phyloP scores from a whole-genome alignment of 2,888 invertebrate genomes.

The Buathra laborator region DNA sequence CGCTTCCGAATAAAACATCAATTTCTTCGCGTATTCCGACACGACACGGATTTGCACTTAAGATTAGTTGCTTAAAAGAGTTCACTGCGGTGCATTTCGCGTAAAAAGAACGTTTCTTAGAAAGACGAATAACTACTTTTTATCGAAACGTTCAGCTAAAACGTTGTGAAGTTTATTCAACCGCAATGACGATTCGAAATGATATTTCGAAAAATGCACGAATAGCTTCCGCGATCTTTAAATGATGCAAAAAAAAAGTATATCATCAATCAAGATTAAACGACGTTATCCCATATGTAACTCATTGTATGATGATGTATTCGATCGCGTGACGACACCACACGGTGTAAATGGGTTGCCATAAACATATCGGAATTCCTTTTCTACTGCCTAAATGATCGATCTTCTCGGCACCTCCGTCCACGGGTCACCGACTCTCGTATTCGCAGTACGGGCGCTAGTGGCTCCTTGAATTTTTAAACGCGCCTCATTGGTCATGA shows the following conservation, averaged over 20 bases:
- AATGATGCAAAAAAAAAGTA: too few relatives aligned
- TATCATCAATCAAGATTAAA: neutral
- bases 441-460: neutral
- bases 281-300: neutral
- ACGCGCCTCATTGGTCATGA: slow-evolving; percentile 41
- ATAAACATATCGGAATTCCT: neutral
- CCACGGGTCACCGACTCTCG: neutral
- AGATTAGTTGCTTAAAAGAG: too few relatives aligned
- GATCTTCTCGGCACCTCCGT: slow-evolving; percentile 4
- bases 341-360: neutral
- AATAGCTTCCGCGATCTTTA: too few relatives aligned
- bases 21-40: neutral
- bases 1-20: neutral
- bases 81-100: too few relatives aligned
- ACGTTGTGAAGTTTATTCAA: too few relatives aligned
- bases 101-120: too few relatives aligned
- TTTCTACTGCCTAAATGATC: neutral
- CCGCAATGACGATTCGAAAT: too few relatives aligned
- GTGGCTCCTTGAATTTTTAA: slow-evolving; percentile 53
- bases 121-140: too few relatives aligned
- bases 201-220: too few relatives aligned
- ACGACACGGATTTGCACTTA: too few relatives aligned
- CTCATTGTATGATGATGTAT: neutral
- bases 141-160: too few relatives aligned
- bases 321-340: neutral